Conservation (phyloP, 2,113 vertebrate species). For the Proterorhinus semilunaris region DNA sequence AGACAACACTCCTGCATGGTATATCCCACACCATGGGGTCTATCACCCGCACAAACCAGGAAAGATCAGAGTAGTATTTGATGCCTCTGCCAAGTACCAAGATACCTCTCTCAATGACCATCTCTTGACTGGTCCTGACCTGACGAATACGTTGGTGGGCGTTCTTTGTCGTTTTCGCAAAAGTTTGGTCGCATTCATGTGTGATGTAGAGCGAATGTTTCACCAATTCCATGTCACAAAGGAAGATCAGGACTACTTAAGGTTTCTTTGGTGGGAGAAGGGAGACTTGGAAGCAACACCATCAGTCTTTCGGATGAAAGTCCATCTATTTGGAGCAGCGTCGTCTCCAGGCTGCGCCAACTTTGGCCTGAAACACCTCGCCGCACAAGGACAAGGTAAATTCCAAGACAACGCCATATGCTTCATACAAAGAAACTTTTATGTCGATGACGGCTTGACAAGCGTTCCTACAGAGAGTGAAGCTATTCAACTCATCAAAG, state of each 20-base stretch:
- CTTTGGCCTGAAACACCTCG: too few species aligned
- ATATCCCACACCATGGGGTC: not conserved
- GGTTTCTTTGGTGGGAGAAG: too few species aligned
- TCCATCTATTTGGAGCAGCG: too few species aligned
- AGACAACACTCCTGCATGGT: not conserved
- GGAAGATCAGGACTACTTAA: too few species aligned
- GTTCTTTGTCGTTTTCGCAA: not conserved
- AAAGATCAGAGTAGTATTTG: not conserved
- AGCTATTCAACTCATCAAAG: too few species aligned
- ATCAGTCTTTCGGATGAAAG: too few species aligned
- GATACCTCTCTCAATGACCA: not conserved
- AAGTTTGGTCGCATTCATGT: too few species aligned
- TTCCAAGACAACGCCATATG: not conserved
- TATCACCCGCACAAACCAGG: not conserved
- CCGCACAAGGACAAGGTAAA: too few species aligned
- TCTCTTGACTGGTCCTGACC: not conserved
- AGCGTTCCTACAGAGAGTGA: not conserved
- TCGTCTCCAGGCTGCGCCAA: too few species aligned
- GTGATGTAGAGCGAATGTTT: too few species aligned
- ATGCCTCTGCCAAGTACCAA: not conserved
- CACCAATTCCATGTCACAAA: too few species aligned
- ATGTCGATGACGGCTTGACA: not conserved
- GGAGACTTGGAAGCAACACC: too few species aligned
- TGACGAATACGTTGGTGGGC: not conserved
- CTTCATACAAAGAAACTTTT: conserved; percentile 9